Evolutionary conservation across 2,888 invertebrate genomes (phyloP).

Genomic region (Pandemis cinnamomeana): DNA sequence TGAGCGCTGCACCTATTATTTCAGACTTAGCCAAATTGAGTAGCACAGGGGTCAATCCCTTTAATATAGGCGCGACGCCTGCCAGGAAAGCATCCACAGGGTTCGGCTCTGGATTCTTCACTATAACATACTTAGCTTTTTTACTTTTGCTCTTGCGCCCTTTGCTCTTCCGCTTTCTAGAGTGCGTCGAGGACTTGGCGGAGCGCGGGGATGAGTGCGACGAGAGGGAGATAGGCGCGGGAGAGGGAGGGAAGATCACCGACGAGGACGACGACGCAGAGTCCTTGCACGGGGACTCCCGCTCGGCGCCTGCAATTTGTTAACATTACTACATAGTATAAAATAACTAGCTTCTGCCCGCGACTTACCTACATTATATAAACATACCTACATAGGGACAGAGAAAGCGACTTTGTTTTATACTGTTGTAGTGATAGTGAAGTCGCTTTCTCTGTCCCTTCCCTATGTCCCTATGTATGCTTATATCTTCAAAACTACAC

Average conservation of each 20-base stretch:
- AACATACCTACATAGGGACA: too few relatives aligned
- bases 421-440: too few relatives aligned
- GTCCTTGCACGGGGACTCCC: slow-evolving; percentile 11
- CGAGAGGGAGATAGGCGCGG: slow-evolving; percentile 33
- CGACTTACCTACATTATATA: too few relatives aligned
- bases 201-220: slow-evolving; percentile 20
- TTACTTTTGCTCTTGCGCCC: slow-evolving; percentile 28
- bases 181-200: slow-evolving; percentile 15
- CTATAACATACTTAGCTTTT: slow-evolving; percentile 28
- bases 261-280: slow-evolving; percentile 24
- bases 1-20: slow-evolving; percentile 20
- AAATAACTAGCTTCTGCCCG: too few relatives aligned
- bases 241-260: slow-evolving; percentile 36
- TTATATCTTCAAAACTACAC: too few relatives aligned
- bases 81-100: slow-evolving; percentile 22
- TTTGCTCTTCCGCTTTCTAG: slow-evolving; percentile 22
- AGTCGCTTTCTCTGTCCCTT: too few relatives aligned
- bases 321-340: too few relatives aligned
- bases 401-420: too few relatives aligned
- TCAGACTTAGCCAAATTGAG: slow-evolving; percentile 29
- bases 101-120: slow-evolving; percentile 26
- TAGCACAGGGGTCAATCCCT: slow-evolving; percentile 13
- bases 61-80: slow-evolving; percentile 29
- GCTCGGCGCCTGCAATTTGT: not conserved
- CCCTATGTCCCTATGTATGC: too few relatives aligned